These are phyloP conservation scores for Scaptomyza hsui DNA, from an alignment of 1,140 invertebrate species.

Conservation along the genomic window DNA sequence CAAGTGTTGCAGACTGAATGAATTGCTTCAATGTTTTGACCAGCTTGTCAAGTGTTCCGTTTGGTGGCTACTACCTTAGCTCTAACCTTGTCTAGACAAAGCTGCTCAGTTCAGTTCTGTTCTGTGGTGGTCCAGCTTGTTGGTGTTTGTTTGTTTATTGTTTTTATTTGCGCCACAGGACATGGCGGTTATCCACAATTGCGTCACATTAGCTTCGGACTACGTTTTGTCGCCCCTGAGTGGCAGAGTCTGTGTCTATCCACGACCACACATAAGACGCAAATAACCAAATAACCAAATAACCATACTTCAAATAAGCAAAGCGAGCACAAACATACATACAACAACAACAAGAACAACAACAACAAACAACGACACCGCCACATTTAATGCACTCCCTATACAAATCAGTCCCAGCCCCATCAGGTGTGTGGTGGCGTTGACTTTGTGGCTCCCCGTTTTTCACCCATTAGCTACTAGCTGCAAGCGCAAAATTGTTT, in stretches of 20 bases:
- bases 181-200: too few species aligned
- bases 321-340: slow-evolving; percentile 7
- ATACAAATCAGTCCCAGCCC: slow-evolving; percentile 23
- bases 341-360: slow-evolving; percentile 56
- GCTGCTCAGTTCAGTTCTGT: slow-evolving; percentile 6
- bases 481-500: slow-evolving; percentile 76
- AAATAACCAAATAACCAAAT: slow-evolving; percentile 25
- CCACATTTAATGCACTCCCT: slow-evolving; percentile 67
- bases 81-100: slow-evolving; percentile 65
- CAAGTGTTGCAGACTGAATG: slow-evolving; percentile 46
- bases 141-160: slow-evolving; percentile 31
- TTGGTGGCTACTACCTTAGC: slow-evolving; percentile 39
- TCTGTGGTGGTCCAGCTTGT: slow-evolving; percentile 35
- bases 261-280: slow-evolving; percentile 61
- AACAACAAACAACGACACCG: slow-evolving; percentile 1
- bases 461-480: slow-evolving; percentile 18
- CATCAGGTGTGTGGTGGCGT: slow-evolving; percentile 75
- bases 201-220: slow-evolving; percentile 31
- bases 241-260: slow-evolving; percentile 21
- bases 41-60: slow-evolving; percentile 33
- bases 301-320: slow-evolving; percentile 37
- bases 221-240: slow-evolving; percentile 44
- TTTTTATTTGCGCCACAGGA: slow-evolving; percentile 63
- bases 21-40: slow-evolving; percentile 55
- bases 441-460: slow-evolving; percentile 52